Conservation (phyloP, 2,797 vertebrate species). For the Macropus fuliginosus region DNA sequence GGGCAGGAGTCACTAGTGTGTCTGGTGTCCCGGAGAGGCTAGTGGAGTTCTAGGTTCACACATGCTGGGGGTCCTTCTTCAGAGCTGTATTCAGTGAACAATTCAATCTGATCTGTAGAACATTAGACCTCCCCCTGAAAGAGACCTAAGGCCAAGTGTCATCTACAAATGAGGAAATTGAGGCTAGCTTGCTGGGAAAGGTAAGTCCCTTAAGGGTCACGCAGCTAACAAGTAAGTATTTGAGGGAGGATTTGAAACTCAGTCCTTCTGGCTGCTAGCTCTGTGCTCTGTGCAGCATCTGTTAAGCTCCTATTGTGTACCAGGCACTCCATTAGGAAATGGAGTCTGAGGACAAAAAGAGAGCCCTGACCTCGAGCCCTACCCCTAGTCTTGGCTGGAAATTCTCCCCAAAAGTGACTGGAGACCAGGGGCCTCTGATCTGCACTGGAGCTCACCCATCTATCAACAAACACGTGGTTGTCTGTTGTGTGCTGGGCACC, state of each 20-base stretch:
- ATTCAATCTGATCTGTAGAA: background rate
- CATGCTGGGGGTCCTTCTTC: too few relatives aligned
- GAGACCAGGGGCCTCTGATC: too few relatives aligned
- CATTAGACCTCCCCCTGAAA: background rate
- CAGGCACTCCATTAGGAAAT: conserved; percentile 2
- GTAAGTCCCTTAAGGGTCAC: too few relatives aligned
- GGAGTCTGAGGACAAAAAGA: background rate
- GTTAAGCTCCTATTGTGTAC: conserved; percentile 24
- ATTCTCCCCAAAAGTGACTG: background rate
- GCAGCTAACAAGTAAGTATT: too few relatives aligned
- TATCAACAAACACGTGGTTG: conserved; percentile 42
- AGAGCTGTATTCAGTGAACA: background rate
- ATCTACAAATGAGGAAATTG: background rate
- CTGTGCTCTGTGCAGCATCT: background rate
- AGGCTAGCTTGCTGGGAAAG: too few relatives aligned
- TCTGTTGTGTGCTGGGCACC: conserved; percentile 1
- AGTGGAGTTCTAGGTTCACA: background rate
- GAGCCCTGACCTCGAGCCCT: background rate
- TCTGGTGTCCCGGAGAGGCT: background rate
- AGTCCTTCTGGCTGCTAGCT: background rate
- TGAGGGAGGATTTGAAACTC: background rate
- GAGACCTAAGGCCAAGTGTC: background rate
- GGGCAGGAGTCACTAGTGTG: too few relatives aligned
- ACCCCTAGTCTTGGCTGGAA: background rate
- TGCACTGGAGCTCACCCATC: background rate